Percentiles rank a stretch among this genome's conserved stretches.
Conservation (phyloP, 1,140 invertebrate genomes). For the Anadara kagoshimensis region DNA sequence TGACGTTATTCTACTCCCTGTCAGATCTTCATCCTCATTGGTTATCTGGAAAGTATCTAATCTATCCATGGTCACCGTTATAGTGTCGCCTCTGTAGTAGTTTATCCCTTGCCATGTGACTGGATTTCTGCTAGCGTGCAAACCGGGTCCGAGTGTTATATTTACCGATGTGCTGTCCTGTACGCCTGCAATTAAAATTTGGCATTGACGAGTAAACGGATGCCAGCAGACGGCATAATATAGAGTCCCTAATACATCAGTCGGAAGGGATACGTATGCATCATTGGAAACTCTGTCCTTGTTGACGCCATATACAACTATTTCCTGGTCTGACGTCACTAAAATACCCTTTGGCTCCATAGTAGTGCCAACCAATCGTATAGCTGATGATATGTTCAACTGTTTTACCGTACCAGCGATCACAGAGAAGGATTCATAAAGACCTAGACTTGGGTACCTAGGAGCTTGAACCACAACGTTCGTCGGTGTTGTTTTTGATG, state of each 20-base stretch:
- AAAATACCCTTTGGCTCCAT: constrained; percentile 24
- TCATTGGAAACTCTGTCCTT: constrained; percentile 30
- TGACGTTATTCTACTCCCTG: constrained; percentile 48
- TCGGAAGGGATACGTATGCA: constrained; percentile 39
- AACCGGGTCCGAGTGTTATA: constrained; percentile 19
- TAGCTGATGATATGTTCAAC: not conserved
- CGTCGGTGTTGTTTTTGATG: constrained; percentile 42
- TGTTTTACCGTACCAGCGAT: constrained; percentile 32
- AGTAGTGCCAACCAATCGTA: constrained; percentile 12
- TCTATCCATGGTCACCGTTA: constrained; percentile 40
- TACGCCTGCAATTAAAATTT: constrained; percentile 42
- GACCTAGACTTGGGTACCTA: constrained; percentile 3
- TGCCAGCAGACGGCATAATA: constrained; percentile 43
- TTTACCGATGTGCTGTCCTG: constrained; percentile 30
- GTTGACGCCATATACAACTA: constrained; percentile 34
- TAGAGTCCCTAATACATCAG: constrained; percentile 29
- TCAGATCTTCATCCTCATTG: constrained; percentile 49
- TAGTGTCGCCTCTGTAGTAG: constrained; percentile 40
- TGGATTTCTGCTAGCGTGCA: not conserved
- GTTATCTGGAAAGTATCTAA: constrained; percentile 51
- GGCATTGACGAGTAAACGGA: constrained; percentile 25
- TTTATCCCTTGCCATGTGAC: constrained; percentile 35
- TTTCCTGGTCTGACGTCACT: constrained; percentile 29
- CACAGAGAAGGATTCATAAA: constrained; percentile 28
- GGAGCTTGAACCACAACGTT: constrained; percentile 46